Conservation (phyloP, 2,797 vertebrate species). For the Falco novaeseelandiae region DNA sequence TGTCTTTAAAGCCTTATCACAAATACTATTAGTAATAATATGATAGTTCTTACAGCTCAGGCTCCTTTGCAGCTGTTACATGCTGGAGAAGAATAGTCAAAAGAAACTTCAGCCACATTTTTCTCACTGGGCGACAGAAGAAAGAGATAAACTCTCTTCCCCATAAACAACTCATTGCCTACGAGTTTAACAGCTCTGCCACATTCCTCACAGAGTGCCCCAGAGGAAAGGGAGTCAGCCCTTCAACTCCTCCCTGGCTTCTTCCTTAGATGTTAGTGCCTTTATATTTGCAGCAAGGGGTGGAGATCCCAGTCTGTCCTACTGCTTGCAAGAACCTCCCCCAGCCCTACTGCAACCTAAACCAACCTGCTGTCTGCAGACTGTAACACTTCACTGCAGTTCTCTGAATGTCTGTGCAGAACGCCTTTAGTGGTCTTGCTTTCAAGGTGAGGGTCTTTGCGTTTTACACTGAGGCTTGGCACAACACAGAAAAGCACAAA, state of each 20-base stretch:
- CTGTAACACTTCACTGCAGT: background rate
- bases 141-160: background rate
- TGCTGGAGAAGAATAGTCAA: slow-evolving; percentile 29
- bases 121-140: background rate
- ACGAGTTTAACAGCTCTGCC: background rate
- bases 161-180: background rate
- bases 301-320: slow-evolving; percentile 11
- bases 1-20: background rate
- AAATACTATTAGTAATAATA: background rate
- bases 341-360: background rate
- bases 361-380: background rate
- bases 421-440: background rate
- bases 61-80: slow-evolving; percentile 32
- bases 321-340: slow-evolving; percentile 42
- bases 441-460: background rate
- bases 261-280: background rate
- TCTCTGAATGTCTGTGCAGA: background rate
- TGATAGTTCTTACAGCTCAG: slow-evolving; percentile 64
- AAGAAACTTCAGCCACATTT: slow-evolving; percentile 59
- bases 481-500: background rate
- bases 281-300: slow-evolving; percentile 61
- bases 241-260: background rate
- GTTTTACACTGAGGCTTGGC: background rate
- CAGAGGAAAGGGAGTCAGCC: background rate
- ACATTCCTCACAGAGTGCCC: background rate